Conservation (phyloP, 2,113 vertebrate genomes). For the Chionis minor region DNA sequence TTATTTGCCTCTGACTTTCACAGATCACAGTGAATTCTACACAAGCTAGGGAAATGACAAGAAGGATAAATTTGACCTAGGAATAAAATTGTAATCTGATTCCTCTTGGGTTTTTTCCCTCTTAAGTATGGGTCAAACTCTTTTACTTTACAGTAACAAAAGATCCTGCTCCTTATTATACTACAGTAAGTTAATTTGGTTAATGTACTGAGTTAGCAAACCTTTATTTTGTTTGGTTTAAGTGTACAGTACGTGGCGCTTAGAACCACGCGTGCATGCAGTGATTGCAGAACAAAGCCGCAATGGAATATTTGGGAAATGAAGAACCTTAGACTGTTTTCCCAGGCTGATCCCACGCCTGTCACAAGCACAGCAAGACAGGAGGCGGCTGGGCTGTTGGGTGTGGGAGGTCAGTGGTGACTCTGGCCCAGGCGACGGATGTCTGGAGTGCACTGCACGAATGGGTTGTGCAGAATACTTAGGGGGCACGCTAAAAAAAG, state of each 20-base stretch:
- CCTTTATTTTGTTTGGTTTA: background rate
- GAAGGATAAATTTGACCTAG: background rate
- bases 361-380: background rate
- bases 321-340: background rate
- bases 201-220: background rate
- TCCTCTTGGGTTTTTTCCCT: background rate
- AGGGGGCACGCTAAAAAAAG: background rate
- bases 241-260: background rate
- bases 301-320: background rate
- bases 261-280: rapidly evolving
- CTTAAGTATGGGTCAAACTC: background rate
- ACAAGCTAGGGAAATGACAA: background rate
- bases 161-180: background rate
- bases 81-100: background rate
- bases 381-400: background rate
- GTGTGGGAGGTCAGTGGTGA: background rate
- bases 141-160: background rate
- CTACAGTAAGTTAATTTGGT: background rate
- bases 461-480: background rate
- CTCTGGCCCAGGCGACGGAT: background rate
- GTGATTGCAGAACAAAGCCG: background rate
- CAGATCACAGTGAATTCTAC: background rate
- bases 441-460: background rate
- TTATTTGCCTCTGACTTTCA: background rate
- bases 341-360: background rate